A percentile compares a stretch with the other conserved stretches of the same genome.
phyloP scores from a whole-genome alignment of 2,888 invertebrate genomes.

The Cantharis nigra region DNA sequence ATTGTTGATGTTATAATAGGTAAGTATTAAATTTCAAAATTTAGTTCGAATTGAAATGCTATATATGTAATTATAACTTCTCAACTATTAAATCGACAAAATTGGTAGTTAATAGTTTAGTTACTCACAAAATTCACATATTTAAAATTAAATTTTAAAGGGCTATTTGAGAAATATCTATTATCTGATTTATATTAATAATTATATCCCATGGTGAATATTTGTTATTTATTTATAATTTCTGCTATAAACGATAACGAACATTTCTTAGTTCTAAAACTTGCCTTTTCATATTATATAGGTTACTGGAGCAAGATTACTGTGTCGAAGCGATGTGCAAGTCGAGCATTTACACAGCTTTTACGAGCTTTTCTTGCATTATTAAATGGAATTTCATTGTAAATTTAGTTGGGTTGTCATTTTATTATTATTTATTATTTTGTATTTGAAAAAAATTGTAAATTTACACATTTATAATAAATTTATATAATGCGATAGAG shows the following conservation, averaged over 20 bases:
- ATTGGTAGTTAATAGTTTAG: background rate
- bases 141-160: too few relatives aligned
- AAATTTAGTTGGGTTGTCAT: conserved; percentile 7
- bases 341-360: conserved; percentile 12
- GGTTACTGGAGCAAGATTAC: conserved; percentile 16
- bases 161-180: too few relatives aligned
- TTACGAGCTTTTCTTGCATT: conserved; percentile 20
- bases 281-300: conserved; percentile 7
- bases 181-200: too few relatives aligned
- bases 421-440: background rate
- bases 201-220: too few relatives aligned
- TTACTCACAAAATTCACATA: too few relatives aligned
- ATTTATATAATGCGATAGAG: background rate
- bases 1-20: background rate
- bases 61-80: background rate
- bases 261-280: background rate
- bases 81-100: background rate
- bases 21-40: background rate
- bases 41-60: background rate
- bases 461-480: background rate
- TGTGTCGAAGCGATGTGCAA: conserved; percentile 15
- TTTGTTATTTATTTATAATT: background rate
- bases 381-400: conserved; percentile 21
- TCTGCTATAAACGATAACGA: background rate
- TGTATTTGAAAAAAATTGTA: background rate